Conservation (phyloP, 2,797 vertebrate species). For the Onychomys torridus region DNA sequence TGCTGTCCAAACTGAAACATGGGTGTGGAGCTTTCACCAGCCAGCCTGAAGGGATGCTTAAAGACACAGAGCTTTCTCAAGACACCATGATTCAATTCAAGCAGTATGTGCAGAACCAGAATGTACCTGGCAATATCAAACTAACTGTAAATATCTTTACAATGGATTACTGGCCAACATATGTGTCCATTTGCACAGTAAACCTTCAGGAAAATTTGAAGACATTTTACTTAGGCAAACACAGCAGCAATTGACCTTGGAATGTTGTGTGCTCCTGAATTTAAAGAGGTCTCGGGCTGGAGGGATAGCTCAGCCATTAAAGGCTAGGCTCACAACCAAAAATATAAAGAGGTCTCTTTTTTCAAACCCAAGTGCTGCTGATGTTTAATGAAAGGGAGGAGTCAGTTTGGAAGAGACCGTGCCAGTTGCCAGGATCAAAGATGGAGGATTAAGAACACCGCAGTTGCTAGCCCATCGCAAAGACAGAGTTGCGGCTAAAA, state of each 20-base stretch:
- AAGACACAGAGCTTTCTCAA: constrained; percentile 99
- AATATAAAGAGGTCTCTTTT: constrained; percentile 98
- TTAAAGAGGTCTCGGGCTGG: constrained; percentile 99
- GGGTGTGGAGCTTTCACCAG: constrained; percentile 98
- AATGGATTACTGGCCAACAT: constrained; percentile 99
- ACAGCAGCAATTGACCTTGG: constrained; percentile 88
- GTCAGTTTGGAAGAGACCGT: constrained; percentile 98
- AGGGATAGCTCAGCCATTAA: too few relatives aligned
- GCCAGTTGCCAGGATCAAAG: constrained; percentile 97
- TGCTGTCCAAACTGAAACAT: constrained; percentile 99
- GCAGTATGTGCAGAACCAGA: constrained; percentile 99
- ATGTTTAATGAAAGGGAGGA: constrained; percentile 99
- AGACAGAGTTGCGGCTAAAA: constrained; percentile 96
- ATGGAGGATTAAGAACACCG: constrained; percentile 96
- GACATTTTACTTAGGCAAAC: not conserved
- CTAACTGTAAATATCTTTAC: constrained; percentile 99
- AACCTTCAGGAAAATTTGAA: not conserved
- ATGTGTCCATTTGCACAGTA: constrained; percentile 83
- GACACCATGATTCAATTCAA: constrained; percentile 99
- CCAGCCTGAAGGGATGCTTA: constrained; percentile 97
- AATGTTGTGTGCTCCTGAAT: constrained; percentile 97
- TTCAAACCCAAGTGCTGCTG: constrained; percentile 97
- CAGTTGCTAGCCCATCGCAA: constrained; percentile 98
- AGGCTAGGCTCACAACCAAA: too few relatives aligned
- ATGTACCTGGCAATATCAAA: constrained; percentile 98